A percentile compares a stretch with the other conserved stretches of the same genome.
Conservation (phyloP, 2,113 vertebrate species). For the Anser brachyrhynchus region DNA sequence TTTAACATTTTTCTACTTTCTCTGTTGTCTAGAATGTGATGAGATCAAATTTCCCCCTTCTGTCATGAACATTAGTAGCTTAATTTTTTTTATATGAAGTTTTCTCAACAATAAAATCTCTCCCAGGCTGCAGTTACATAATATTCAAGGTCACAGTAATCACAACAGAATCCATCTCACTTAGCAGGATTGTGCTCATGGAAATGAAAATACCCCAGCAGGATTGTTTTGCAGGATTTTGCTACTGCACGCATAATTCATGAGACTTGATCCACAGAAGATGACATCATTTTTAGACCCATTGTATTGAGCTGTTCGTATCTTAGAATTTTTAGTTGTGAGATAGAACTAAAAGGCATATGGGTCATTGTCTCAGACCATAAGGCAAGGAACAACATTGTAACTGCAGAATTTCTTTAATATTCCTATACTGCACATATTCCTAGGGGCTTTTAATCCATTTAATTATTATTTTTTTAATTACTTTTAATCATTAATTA, state of each 20-base stretch:
- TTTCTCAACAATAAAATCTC: neutral
- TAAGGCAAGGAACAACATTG: neutral
- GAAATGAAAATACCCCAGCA: neutral
- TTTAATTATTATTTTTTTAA: too few relatives aligned
- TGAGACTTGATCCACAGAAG: neutral
- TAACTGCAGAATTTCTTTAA: neutral
- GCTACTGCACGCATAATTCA: neutral
- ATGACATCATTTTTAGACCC: neutral
- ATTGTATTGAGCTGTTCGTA: neutral
- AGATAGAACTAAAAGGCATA: neutral
- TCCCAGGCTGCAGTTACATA: slow-evolving; percentile 30
- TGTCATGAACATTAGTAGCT: slow-evolving; percentile 39
- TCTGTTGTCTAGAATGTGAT: slow-evolving; percentile 17
- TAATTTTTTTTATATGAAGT: neutral
- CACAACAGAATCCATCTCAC: neutral
- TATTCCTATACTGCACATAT: neutral
- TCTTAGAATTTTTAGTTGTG: neutral
- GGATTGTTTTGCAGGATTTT: neutral
- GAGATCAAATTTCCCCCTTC: slow-evolving; percentile 41
- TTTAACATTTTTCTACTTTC: neutral
- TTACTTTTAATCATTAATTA: too few relatives aligned
- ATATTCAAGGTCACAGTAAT: slow-evolving; percentile 30
- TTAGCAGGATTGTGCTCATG: neutral
- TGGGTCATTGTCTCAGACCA: neutral
- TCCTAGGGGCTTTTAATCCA: neutral